These are phyloP conservation scores for Numenius arquata DNA, from an alignment of 2,113 vertebrate species.

Conservation along the genomic window DNA sequence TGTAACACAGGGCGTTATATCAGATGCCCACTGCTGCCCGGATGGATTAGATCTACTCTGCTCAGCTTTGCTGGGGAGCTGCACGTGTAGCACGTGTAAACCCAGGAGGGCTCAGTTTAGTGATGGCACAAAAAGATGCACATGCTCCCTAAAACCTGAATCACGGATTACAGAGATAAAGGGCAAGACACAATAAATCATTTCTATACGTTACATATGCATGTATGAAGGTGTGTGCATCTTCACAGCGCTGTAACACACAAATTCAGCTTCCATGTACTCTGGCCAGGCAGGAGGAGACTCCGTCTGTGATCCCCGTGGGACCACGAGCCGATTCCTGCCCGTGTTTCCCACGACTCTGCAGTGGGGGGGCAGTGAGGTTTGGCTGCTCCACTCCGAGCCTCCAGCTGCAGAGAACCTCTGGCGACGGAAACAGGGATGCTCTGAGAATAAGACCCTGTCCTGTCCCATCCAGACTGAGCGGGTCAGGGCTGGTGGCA, in stretches of 20 bases:
- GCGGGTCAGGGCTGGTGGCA: not conserved
- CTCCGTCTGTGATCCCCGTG: fast-evolving
- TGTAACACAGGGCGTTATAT: fast-evolving
- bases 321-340: not conserved
- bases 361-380: no score
- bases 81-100: not conserved
- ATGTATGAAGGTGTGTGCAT: not conserved
- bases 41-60: not conserved
- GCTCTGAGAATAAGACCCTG: not conserved
- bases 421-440: not conserved
- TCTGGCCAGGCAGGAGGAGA: not conserved
- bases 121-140: not conserved
- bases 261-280: not conserved
- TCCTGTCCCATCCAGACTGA: not conserved
- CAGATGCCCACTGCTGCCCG: fast-evolving
- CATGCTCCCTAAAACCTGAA: not conserved
- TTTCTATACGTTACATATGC: no score
- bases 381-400: not conserved
- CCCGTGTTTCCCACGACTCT: fast-evolving
- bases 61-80: not conserved
- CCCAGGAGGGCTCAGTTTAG: not conserved
- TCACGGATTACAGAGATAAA: not conserved
- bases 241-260: not conserved
- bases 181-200: not conserved
- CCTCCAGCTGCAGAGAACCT: not conserved